These are phyloP conservation scores for Tangara arthus DNA, from an alignment of 2,797 vertebrate genomes.

Conservation along the genomic window DNA sequence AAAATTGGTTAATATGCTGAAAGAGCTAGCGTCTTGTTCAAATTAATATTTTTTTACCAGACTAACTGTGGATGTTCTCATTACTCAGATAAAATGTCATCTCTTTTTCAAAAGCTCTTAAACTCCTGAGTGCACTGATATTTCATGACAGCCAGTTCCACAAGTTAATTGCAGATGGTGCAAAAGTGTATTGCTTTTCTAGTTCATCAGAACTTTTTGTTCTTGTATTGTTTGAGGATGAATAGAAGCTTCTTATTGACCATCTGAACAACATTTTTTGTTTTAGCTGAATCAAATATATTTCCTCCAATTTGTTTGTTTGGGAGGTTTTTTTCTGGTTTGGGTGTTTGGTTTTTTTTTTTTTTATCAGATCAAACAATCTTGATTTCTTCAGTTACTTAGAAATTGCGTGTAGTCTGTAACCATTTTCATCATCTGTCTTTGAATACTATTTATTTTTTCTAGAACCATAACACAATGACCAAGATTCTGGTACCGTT, in stretches of 20 bases:
- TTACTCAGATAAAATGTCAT: constrained; percentile 7
- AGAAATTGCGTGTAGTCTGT: background rate
- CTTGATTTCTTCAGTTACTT: background rate
- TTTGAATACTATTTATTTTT: background rate
- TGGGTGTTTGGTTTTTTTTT: too few species aligned
- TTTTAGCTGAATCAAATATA: background rate
- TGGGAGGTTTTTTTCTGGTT: rapidly evolving
- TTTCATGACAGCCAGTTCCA: background rate
- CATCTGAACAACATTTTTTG: background rate
- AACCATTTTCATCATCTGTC: background rate
- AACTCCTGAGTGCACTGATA: background rate
- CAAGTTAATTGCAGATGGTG: constrained; percentile 43
- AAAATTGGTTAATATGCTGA: background rate
- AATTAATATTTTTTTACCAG: background rate
- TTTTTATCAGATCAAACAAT: background rate
- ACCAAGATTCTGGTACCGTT: background rate
- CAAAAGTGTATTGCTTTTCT: constrained; percentile 22
- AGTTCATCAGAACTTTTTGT: background rate
- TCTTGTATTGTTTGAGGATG: background rate
- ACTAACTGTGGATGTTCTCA: background rate
- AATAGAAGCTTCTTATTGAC: background rate
- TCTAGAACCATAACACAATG: background rate
- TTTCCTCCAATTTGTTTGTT: background rate
- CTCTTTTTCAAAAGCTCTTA: constrained; percentile 16
- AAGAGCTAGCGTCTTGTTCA: background rate